Evolutionary conservation across 2,113 vertebrate species (phyloP), one percentile per base, ranked within the genome.

Genomic region (Mesembrinibis cayennensis): DNA sequence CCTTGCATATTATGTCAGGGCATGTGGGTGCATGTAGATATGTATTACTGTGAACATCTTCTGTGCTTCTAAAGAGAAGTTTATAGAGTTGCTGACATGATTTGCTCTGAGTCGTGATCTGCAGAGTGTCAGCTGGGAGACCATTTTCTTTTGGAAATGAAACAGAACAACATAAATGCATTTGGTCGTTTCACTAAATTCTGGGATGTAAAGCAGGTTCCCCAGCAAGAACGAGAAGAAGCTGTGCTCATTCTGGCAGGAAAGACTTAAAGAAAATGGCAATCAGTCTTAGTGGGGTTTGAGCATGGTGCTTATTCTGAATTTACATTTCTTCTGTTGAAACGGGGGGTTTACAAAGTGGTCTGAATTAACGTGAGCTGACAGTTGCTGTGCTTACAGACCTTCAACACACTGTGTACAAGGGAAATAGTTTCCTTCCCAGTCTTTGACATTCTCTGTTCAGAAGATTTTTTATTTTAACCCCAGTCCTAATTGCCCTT

Each of bases 401-500:
- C 67, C 81, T 97, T 87, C 93, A 86, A 58, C 78, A 73, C 34
- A 7, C 96, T 67, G 95, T 32, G 70, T 52, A 40, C 36, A 69
- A 91, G 89, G 89, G 90, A 93, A 97, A 97, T 82, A 94, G 78
- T 91, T 96, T 96, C 97, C 82, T 97, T 97, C 85, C 72, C 74
- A 93, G 69, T 97, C 97, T 97, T 95, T 97, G 97, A 98, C 96
- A 97, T 98, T 97, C 96, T 91, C 36, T 94, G 95, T 94, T 98
- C 80, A 80, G 90, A 96, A 98, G 97, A 98, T 98, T 98, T 97
- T 98, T 98, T 98, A 97, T 98, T 98, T 98, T 98, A 98, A 98
- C 97, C 97, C 94, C 81, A 56, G 95, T 98, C 97, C 98, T 98
- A 98, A 98, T 98, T 98, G 98, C 98, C 98, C 97, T 98, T 98